Evolutionary conservation across 1,140 invertebrate species (phyloP).

Genomic region (Drosophila tropicalis): DNA sequence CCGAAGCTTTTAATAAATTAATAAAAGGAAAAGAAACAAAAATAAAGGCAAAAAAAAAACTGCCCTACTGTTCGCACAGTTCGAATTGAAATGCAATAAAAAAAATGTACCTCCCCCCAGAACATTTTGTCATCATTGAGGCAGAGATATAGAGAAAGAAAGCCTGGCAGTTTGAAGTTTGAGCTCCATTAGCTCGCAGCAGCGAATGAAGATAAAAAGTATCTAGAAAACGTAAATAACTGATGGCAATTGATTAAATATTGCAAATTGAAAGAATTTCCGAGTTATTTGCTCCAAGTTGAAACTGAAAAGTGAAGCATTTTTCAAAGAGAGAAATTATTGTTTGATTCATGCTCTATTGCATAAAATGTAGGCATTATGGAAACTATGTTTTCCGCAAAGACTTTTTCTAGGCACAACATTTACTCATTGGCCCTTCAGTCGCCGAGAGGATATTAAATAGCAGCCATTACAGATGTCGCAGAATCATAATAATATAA

Average conservation of each 20-base stretch:
- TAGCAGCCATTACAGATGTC: constrained; percentile 11
- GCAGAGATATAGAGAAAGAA: neutral
- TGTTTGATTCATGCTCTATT: no score
- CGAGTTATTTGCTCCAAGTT: constrained; percentile 24
- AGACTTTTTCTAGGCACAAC: neutral
- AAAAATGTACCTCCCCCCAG: constrained; percentile 31
- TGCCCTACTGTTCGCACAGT: constrained; percentile 20
- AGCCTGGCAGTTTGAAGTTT: constrained; percentile 24
- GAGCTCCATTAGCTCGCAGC: constrained; percentile 43
- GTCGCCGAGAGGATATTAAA: constrained; percentile 43
- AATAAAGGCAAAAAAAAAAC: constrained; percentile 27
- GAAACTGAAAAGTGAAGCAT: constrained; percentile 14
- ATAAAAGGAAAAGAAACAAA: constrained; percentile 51
- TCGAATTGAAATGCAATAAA: constrained; percentile 48
- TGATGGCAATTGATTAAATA: constrained; percentile 41
- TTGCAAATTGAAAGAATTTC: constrained; percentile 40
- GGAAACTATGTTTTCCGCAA: neutral
- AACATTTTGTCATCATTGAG: neutral
- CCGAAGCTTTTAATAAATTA: constrained; percentile 75
- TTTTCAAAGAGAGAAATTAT: neutral
- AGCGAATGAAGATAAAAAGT: constrained; percentile 10
- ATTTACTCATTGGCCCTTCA: neutral
- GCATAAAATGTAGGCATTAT: no score
- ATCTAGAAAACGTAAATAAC: constrained; percentile 24
- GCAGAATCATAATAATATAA: constrained; percentile 25